Evolutionary conservation across 2,797 vertebrate genomes (phyloP).

Genomic region (Hirundo rustica): DNA sequence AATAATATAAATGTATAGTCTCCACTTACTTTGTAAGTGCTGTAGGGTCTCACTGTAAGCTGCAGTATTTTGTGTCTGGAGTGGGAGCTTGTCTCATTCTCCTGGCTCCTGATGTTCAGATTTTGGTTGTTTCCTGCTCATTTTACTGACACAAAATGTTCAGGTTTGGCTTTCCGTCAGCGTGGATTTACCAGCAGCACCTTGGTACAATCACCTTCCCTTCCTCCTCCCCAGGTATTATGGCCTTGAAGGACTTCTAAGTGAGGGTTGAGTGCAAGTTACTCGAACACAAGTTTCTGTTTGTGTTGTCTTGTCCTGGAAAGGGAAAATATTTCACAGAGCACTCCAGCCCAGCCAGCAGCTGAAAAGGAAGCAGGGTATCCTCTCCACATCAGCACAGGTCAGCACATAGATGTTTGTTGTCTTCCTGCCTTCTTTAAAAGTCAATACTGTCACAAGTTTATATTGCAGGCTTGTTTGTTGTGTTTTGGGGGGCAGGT

Average conservation of each 20-base stretch:
- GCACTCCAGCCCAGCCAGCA: background rate
- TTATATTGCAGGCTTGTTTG: background rate
- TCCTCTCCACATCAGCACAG: background rate
- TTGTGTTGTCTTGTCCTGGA: background rate
- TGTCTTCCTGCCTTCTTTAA: background rate
- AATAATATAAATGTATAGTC: background rate
- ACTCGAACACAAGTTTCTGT: background rate
- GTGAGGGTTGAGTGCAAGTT: background rate
- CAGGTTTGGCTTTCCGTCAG: background rate
- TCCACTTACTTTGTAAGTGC: background rate
- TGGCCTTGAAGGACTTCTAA: background rate
- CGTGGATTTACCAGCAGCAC: background rate
- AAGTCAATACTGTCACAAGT: background rate
- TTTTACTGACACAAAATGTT: background rate
- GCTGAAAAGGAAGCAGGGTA: background rate
- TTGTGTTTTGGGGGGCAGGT: no score
- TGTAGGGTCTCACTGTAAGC: background rate
- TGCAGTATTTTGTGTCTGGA: background rate
- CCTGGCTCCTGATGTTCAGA: background rate
- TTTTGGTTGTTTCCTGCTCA: background rate
- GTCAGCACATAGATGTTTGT: background rate
- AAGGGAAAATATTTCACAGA: background rate
- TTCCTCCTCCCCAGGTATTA: background rate
- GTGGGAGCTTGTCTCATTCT: background rate
- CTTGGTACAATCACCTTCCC: background rate